Evolutionary conservation across 2,888 invertebrate genomes (phyloP), one percentile per base, ranked within the genome.

Genomic region (Diloba caeruleocephala): DNA sequence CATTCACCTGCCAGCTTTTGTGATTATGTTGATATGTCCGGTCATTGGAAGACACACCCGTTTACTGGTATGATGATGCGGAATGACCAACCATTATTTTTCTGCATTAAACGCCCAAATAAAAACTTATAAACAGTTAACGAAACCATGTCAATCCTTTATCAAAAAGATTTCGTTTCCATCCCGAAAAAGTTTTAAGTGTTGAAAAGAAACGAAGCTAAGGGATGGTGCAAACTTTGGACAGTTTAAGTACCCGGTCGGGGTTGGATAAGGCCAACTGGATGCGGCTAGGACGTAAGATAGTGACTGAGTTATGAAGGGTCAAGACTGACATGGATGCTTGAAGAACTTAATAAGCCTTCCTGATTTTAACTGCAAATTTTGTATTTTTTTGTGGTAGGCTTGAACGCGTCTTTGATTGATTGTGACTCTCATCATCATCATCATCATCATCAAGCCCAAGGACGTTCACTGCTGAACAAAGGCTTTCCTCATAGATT

Each of bases 231-330:
- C 50, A 49, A 77, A 81, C 69, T 81, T 79, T 67, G n/a, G 78
- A 79, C 79, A 75, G 71, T 71, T 81, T 78, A 79, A 79, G 79
- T 73, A 76, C 68, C 68, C 56, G 52, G 44, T 25, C 41, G 45
- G 43, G 17, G 23, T 12, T 46, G 64, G 71, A 69, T 72, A 74
- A 71, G 54, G 48, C 42, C 36, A 14, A 32, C 76, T 75, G 68
- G 70, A 74, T 68, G 74, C 54, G 60, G 57, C 54, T 25, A 15
- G 50, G 48, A 34, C 17, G 17, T 29, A 8, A 55, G 72, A 74
- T 74, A 73, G 72, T 57, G 29, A 44, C 33, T 70, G 62, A 74
- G 62, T 71, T 70, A 71, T 69, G 61, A 76, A 59, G 59, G 72
- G 75, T 64, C 72, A 69, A 66, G 56, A 34, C 53, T 43, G 36